Evolutionary conservation across 2,797 vertebrate genomes (phyloP).

Genomic region (Hydrolagus colliei): DNA sequence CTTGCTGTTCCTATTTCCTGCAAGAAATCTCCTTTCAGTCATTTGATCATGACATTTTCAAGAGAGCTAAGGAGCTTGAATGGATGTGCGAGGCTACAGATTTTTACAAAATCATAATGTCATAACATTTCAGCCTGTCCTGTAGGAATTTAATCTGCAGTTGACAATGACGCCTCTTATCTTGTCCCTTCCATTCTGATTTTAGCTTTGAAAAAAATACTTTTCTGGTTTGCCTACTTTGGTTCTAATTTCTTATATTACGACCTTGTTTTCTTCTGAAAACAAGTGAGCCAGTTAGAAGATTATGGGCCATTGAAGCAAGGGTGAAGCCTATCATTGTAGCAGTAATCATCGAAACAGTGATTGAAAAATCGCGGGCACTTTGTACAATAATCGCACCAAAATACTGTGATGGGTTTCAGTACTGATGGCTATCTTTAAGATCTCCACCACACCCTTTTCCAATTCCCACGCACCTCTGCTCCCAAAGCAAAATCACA

Average conservation of each 20-base stretch:
- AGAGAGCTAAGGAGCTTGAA: constrained; percentile 37
- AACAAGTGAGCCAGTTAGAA: not conserved
- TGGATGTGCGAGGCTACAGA: constrained; percentile 15
- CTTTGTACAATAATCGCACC: not conserved
- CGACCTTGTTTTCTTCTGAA: not conserved
- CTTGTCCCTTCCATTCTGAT: constrained; percentile 32
- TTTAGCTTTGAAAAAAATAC: not conserved
- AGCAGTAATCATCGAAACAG: no score
- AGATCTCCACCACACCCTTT: not conserved
- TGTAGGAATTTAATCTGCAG: constrained; percentile 37
- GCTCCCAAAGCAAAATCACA: no score
- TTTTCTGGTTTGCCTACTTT: not conserved
- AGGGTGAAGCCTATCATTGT: not conserved
- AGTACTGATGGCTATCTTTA: not conserved
- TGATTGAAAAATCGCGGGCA: no score
- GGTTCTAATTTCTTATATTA: not conserved
- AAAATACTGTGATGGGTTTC: not conserved
- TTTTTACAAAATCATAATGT: constrained; percentile 40
- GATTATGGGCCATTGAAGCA: not conserved
- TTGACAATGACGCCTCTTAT: constrained; percentile 34
- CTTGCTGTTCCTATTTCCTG: constrained; percentile 39
- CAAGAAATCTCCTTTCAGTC: constrained; percentile 39
- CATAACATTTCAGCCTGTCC: constrained; percentile 39
- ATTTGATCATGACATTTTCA: constrained; percentile 37
- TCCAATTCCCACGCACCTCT: no score